Conservation (phyloP, 2,797 vertebrate species). For the Channa striata region DNA sequence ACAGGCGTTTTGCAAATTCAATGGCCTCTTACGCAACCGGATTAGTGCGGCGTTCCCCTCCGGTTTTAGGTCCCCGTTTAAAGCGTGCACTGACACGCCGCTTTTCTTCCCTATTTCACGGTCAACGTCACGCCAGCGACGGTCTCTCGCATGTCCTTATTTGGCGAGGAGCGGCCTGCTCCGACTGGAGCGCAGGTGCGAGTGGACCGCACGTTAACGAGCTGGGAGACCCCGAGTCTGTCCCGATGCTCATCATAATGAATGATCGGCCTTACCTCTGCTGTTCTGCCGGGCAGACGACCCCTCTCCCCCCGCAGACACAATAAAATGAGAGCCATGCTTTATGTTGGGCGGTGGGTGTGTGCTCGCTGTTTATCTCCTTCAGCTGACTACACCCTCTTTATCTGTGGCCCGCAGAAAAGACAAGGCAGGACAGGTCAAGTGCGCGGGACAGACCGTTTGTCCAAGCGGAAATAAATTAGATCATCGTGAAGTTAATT, state of each 20-base stretch:
- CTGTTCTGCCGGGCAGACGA: not conserved
- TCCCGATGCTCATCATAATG: conserved; percentile 43
- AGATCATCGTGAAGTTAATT: conserved; percentile 21
- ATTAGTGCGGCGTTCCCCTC: conserved; percentile 56
- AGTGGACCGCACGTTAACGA: conserved; percentile 57
- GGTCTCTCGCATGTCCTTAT: conserved; percentile 75
- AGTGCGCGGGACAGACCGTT: conserved; percentile 19
- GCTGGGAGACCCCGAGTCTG: conserved; percentile 27
- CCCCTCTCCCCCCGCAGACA: not conserved
- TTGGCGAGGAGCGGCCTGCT: conserved; percentile 62
- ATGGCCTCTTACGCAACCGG: conserved; percentile 64
- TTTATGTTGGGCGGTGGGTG: conserved; percentile 26
- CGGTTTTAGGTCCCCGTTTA: conserved; percentile 33
- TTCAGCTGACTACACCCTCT: conserved; percentile 45
- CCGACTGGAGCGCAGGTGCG: conserved; percentile 71
- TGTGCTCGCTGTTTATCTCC: conserved; percentile 55
- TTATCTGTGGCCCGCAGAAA: conserved; percentile 62
- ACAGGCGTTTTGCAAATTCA: conserved; percentile 67
- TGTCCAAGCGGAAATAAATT: conserved; percentile 11
- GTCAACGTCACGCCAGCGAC: conserved; percentile 63
- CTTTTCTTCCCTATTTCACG: conserved; percentile 29
- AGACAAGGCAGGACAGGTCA: conserved; percentile 55
- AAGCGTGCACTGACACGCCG: conserved; percentile 11
- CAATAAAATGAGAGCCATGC: conserved; percentile 22
- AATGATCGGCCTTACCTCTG: conserved; percentile 19